Evolutionary conservation across 2,888 invertebrate genomes (phyloP), one percentile per base, ranked within the genome.

Genomic region (Euplagia quadripunctaria): DNA sequence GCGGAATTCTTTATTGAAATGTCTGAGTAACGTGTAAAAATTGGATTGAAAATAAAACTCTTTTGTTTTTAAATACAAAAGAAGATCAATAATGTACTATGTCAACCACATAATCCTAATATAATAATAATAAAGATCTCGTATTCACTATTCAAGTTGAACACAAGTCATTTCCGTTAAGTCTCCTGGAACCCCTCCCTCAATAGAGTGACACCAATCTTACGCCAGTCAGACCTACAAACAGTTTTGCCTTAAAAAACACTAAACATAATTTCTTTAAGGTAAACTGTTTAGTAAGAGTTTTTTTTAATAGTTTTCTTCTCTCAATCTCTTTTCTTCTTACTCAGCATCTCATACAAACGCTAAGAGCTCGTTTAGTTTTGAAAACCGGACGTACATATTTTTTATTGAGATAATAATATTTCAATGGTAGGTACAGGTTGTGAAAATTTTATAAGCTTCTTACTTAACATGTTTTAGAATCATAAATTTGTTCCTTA

Each of bases 1-100:
- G 72, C 31, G 5, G 9, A 6, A 6, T n/a, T 20, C 58, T 68
- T 71, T 70, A 55, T 20, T 64, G 55, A 20, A 68, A 64, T 65
- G 51, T 70, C 14, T 42, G 52, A 42, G 41, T 49, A 42, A 14
- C 6, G 42, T 66, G 61, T 67, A 49, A 46, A 64, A 58, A 41
- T 20, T 46, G 55, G 69, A 7, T 41, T 63, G 41, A 9, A 31
- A 63, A 41, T 31, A 31, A 31, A 31, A 31, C 2, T 31, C 31
- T 31, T 31, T 31, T 31, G 1, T 31, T 31, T 31, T 31, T 31
- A 31, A 31, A 31, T 31, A 58, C 0, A 20, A 58, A 20, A 4
- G 55, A 55, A 58, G 4, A 20, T 1, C 58, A 20, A 20, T 58
- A 12, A 5, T 58, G 20, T 9, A 4, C 20, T 20, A 12, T 12